phyloP scores from a whole-genome alignment of 1,140 invertebrate genomes.

The Eufriesea mexicana region DNA sequence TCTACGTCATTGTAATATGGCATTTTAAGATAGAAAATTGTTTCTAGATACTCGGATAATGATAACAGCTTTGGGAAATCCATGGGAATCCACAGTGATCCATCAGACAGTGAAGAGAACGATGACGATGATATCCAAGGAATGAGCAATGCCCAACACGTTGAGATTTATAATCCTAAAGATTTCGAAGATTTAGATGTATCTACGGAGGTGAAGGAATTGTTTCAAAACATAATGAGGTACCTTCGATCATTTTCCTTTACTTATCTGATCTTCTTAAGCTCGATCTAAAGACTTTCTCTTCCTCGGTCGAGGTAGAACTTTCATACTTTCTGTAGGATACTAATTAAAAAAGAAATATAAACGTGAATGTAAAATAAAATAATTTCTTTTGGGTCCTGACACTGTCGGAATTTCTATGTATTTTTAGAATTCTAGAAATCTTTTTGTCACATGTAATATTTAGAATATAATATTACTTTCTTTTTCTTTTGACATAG shows the following conservation, averaged over 20 bases:
- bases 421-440: too few relatives aligned
- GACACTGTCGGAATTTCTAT: too few relatives aligned
- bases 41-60: constrained; percentile 56
- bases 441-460: too few relatives aligned
- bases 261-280: not conserved
- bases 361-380: too few relatives aligned
- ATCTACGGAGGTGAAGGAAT: constrained; percentile 93
- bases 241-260: constrained; percentile 74
- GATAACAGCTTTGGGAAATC: constrained; percentile 69
- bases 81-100: constrained; percentile 74
- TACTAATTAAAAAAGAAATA: too few relatives aligned
- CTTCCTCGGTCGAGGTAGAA: too few relatives aligned
- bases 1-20: not conserved
- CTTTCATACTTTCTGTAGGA: too few relatives aligned
- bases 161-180: constrained; percentile 90
- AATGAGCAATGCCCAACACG: constrained; percentile 78
- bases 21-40: not conserved
- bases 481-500: too few relatives aligned
- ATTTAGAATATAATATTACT: too few relatives aligned
- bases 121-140: constrained; percentile 77
- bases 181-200: constrained; percentile 93
- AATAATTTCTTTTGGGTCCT: too few relatives aligned
- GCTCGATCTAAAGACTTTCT: not conserved
- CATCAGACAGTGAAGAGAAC: constrained; percentile 77
- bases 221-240: constrained; percentile 97